These are phyloP conservation scores for Spheniscus humboldti DNA, from an alignment of 2,797 vertebrate genomes.

Conservation along the genomic window DNA sequence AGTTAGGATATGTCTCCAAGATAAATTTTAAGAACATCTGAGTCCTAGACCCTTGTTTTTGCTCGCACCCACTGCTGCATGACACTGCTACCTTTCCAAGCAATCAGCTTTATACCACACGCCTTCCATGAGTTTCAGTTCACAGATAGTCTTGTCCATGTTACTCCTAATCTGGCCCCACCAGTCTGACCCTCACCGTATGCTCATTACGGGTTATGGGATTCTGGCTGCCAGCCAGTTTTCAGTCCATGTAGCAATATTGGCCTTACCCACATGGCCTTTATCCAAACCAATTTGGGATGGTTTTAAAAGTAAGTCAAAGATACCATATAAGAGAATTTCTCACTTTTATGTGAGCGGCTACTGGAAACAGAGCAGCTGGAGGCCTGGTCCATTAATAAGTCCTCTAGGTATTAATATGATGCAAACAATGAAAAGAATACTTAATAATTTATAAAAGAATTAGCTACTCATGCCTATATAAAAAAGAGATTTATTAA, in stretches of 20 bases:
- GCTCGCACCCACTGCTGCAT: accelerated
- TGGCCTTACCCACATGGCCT: background rate
- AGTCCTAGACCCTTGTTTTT: background rate
- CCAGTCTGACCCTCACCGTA: background rate
- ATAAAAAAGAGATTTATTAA: background rate
- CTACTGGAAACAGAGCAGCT: background rate
- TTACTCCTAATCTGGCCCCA: background rate
- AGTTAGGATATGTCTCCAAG: background rate
- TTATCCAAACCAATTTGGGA: background rate
- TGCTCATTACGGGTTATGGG: background rate
- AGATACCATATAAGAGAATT: background rate
- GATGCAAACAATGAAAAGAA: background rate
- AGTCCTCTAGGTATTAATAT: background rate
- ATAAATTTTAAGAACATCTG: background rate
- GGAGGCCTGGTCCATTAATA: background rate
- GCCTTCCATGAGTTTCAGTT: background rate
- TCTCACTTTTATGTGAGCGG: background rate
- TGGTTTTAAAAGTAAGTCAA: background rate
- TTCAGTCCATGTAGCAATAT: background rate
- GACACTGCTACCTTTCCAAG: background rate
- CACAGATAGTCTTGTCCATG: background rate
- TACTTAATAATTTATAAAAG: background rate
- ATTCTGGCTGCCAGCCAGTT: background rate
- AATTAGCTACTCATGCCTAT: background rate
- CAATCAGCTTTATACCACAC: background rate